Evolutionary conservation across 2,113 vertebrate genomes (phyloP).

Genomic region (Benitochromis conjunctus): DNA sequence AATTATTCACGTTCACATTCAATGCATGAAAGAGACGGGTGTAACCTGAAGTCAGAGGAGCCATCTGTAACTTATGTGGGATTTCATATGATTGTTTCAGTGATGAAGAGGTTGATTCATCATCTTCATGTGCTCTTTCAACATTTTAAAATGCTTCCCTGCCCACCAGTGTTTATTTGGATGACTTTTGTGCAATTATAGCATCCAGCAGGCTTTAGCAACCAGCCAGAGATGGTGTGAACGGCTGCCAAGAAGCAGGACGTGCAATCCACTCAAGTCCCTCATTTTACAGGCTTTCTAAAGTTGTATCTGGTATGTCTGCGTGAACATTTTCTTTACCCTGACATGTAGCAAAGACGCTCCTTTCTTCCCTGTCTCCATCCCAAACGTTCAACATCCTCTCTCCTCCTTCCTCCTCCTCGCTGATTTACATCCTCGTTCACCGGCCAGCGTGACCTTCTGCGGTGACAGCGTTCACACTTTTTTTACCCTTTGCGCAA

Average conservation of each 20-base stretch:
- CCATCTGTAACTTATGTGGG: background rate
- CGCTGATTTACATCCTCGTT: slow-evolving; percentile 42
- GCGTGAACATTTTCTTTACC: background rate
- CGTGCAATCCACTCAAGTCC: background rate
- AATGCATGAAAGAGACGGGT: background rate
- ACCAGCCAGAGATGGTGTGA: background rate
- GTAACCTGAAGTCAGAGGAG: slow-evolving; percentile 24
- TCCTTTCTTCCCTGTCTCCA: background rate
- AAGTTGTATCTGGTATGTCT: slow-evolving; percentile 1
- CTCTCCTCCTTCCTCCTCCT: background rate
- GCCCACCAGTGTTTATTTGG: slow-evolving; percentile 33
- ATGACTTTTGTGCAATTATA: slow-evolving; percentile 24
- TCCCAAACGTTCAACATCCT: slow-evolving; percentile 44
- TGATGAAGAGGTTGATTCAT: background rate
- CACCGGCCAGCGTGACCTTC: slow-evolving; percentile 40
- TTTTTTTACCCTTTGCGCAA: background rate
- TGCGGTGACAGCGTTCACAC: slow-evolving; percentile 28
- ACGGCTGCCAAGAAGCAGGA: slow-evolving; percentile 3
- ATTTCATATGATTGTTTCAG: background rate
- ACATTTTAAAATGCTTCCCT: slow-evolving; percentile 16
- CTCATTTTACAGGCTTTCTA: slow-evolving; percentile 23
- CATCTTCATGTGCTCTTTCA: slow-evolving; percentile 8
- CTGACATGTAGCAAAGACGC: background rate
- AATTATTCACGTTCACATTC: background rate
- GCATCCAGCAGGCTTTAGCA: background rate